Conservation (phyloP, 2,888 invertebrate species). For the Plusia festucae region DNA sequence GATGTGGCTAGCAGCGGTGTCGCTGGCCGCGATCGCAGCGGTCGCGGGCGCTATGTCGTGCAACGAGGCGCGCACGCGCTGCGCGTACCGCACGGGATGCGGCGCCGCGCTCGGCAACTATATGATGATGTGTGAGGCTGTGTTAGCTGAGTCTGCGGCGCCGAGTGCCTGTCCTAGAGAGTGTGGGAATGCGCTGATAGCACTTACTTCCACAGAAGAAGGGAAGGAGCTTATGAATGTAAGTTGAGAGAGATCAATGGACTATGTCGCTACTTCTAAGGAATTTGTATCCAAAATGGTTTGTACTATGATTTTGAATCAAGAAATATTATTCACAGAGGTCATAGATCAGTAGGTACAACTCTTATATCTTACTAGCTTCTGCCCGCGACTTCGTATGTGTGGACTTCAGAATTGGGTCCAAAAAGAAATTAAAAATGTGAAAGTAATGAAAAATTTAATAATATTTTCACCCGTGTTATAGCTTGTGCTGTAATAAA, state of each 20-base stretch:
- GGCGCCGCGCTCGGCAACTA: slow-evolving; percentile 94
- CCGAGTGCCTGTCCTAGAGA: slow-evolving; percentile 90
- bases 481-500: too few relatives aligned
- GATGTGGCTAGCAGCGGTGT: slow-evolving; percentile 80
- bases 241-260: too few relatives aligned
- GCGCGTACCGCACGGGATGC: slow-evolving; percentile 93
- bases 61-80: slow-evolving; percentile 92
- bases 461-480: too few relatives aligned
- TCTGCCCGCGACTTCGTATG: too few relatives aligned
- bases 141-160: slow-evolving; percentile 89
- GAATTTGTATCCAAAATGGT: too few relatives aligned
- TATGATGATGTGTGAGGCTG: slow-evolving; percentile 92
- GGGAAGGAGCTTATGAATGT: slow-evolving; percentile 94
- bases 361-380: too few relatives aligned
- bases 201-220: slow-evolving; percentile 94
- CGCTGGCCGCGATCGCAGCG: slow-evolving; percentile 71
- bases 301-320: too few relatives aligned
- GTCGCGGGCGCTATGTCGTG: slow-evolving; percentile 83
- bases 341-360: too few relatives aligned
- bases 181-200: slow-evolving; percentile 94
- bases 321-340: too few relatives aligned
- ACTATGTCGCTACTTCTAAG: not conserved
- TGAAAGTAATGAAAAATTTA: too few relatives aligned
- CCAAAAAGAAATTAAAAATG: too few relatives aligned
- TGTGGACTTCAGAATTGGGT: too few relatives aligned